Conservation (phyloP, 2,113 vertebrate genomes). For the Prolemur simus region DNA sequence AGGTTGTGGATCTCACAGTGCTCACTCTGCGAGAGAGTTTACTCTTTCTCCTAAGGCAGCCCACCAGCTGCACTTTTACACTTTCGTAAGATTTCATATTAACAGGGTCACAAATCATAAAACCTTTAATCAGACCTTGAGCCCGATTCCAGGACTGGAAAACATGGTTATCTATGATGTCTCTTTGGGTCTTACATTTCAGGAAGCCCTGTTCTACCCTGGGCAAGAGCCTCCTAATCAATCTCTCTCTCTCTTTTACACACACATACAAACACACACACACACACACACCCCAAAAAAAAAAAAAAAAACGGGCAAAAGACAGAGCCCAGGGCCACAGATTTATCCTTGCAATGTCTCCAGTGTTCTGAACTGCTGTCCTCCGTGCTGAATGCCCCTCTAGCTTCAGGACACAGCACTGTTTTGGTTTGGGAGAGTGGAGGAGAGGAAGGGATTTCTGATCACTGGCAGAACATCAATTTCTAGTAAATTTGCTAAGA, state of each 20-base stretch:
- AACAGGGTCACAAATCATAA: background rate
- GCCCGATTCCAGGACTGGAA: background rate
- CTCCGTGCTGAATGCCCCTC: background rate
- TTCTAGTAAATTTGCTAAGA: constrained; percentile 35
- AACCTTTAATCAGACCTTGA: background rate
- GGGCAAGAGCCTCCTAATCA: background rate
- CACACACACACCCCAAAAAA: too few species aligned
- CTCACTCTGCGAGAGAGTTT: background rate
- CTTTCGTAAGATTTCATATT: background rate
- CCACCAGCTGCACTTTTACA: background rate
- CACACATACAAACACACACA: background rate
- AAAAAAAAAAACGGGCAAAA: background rate
- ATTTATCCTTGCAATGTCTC: background rate
- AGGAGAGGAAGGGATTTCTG: background rate
- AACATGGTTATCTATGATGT: background rate
- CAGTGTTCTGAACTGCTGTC: background rate
- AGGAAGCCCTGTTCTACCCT: background rate
- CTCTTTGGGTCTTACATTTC: background rate
- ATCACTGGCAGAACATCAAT: constrained; percentile 8
- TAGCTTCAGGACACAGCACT: background rate
- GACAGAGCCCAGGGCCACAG: background rate
- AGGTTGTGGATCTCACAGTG: background rate
- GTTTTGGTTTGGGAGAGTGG: background rate
- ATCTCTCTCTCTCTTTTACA: background rate
- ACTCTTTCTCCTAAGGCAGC: background rate